Conservation (phyloP, 35 echinoderm and acorn worm species). For the Holothuria glaberrima region DNA sequence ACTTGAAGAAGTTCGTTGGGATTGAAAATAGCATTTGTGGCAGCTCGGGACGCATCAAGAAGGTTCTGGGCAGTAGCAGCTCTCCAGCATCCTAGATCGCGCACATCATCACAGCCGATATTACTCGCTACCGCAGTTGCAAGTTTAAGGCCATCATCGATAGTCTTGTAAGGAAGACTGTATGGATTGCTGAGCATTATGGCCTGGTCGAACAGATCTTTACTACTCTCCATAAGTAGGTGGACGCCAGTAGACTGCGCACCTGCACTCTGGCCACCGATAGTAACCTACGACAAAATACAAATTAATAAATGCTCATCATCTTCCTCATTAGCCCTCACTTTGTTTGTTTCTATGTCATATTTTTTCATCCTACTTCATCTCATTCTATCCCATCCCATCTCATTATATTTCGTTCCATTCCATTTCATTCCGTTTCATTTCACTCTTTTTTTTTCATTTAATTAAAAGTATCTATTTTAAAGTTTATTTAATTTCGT, state of each 20-base stretch:
- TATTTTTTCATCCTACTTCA: no score
- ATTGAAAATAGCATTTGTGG: constrained; percentile 18
- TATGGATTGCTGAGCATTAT: constrained; percentile 62
- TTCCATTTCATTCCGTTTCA: no score
- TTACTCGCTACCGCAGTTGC: constrained; percentile 27
- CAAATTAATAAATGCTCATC: background rate
- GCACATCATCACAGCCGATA: constrained; percentile 18
- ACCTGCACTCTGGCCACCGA: constrained; percentile 69
- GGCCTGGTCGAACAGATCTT: constrained; percentile 52
- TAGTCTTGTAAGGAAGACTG: constrained; percentile 56
- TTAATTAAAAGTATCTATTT: no score
- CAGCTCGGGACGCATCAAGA: constrained; percentile 25
- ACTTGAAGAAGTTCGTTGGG: constrained; percentile 45
- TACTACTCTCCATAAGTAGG: constrained; percentile 37
- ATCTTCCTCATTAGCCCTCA: no score
- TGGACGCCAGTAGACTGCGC: constrained; percentile 61
- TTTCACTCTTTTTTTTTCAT: no score
- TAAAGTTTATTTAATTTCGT: no score
- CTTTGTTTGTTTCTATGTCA: no score
- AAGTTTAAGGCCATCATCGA: constrained; percentile 32
- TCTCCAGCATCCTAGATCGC: constrained; percentile 54
- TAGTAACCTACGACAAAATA: constrained; percentile 24
- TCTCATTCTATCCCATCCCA: no score
- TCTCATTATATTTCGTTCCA: no score
- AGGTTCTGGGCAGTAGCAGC: background rate